Conservation (phyloP, 1,140 invertebrate species). For the Gyrodactylus bullatarudis region DNA sequence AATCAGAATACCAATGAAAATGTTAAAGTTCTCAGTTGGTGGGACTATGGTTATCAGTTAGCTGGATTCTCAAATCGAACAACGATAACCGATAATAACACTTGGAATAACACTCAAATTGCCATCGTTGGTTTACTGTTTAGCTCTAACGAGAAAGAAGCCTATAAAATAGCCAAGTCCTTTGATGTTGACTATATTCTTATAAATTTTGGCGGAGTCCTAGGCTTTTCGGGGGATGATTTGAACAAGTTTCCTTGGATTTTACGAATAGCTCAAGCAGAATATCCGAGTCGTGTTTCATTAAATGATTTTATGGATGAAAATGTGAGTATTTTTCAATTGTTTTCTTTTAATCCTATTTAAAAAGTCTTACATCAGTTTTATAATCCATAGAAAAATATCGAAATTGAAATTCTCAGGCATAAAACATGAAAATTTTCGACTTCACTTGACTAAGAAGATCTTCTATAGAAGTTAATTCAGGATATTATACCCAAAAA, state of each 20-base stretch:
- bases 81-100: conserved; percentile 80
- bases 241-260: conserved; percentile 99
- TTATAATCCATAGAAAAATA: too few relatives aligned
- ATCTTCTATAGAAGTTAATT: too few relatives aligned
- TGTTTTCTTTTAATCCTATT: too few relatives aligned
- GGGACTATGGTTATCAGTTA: conserved; percentile 54
- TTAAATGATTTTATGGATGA: too few relatives aligned
- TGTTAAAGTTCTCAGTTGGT: conserved; percentile 64
- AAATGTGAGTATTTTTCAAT: too few relatives aligned
- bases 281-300: conserved; percentile 90
- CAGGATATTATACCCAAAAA: too few relatives aligned
- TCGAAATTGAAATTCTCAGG: too few relatives aligned
- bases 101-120: conserved; percentile 98
- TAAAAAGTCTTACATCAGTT: too few relatives aligned
- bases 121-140: conserved; percentile 86
- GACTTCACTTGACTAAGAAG: too few relatives aligned
- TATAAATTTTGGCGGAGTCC: conserved; percentile 80
- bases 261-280: conserved; percentile 91
- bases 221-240: conserved; percentile 91
- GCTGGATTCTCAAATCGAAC: conserved; percentile 59
- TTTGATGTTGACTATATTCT: conserved; percentile 92
- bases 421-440: too few relatives aligned
- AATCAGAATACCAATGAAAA: conserved; percentile 79
- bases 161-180: conserved; percentile 84
- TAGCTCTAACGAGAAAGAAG: conserved; percentile 78